Evolutionary conservation across 1,140 invertebrate species (phyloP).

Genomic region (Panagrolaimus sp.): DNA sequence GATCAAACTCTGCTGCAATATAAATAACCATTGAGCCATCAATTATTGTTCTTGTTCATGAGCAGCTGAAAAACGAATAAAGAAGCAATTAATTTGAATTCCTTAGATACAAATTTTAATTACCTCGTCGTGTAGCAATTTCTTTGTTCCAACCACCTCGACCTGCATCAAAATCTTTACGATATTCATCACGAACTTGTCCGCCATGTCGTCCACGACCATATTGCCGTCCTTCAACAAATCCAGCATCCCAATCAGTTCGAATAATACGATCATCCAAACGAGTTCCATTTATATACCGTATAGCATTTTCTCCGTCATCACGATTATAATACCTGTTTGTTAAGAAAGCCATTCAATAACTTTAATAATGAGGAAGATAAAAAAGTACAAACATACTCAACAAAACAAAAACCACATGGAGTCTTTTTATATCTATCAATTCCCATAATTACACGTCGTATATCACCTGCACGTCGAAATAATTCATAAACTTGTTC

Average conservation of each 20-base stretch:
- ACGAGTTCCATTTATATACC: constrained; percentile 91
- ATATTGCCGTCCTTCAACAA: constrained; percentile 94
- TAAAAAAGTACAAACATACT: constrained; percentile 66
- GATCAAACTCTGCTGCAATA: neutral
- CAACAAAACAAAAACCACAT: constrained; percentile 98
- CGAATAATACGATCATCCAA: constrained; percentile 93
- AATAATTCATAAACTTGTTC: constrained; percentile 98
- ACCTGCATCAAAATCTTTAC: constrained; percentile 91
- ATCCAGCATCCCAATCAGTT: constrained; percentile 98
- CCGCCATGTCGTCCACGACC: constrained; percentile 95
- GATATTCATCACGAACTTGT: constrained; percentile 95
- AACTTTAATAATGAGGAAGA: neutral
- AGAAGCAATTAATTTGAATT: no score
- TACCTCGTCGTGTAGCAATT: neutral
- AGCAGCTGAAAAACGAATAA: neutral
- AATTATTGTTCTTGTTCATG: neutral
- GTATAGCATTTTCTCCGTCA: constrained; percentile 87
- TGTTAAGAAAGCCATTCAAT: neutral
- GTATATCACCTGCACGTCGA: constrained; percentile 87
- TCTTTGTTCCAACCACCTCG: constrained; percentile 72
- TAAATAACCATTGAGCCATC: neutral
- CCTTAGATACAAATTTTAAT: no score
- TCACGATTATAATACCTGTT: constrained; percentile 72
- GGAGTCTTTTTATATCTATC: constrained; percentile 97
- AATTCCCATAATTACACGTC: constrained; percentile 91